These are phyloP conservation scores for Prunella himalayana DNA, from an alignment of 2,113 vertebrate species.

Conservation along the genomic window DNA sequence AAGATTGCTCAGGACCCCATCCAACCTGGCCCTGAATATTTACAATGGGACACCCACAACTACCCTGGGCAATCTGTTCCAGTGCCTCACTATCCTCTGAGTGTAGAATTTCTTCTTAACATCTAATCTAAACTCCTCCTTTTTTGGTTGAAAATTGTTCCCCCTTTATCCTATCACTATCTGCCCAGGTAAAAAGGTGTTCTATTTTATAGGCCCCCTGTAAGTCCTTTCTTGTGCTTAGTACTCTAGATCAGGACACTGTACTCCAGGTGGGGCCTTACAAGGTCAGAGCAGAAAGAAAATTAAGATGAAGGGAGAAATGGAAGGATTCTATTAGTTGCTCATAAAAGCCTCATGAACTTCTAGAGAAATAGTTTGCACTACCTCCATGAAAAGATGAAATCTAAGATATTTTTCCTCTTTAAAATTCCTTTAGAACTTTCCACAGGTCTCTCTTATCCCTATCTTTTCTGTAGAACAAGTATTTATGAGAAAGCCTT, in stretches of 20 bases:
- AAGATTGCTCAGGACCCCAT: not conserved
- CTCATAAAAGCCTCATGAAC: not conserved
- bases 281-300: not conserved
- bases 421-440: not conserved
- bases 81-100: not conserved
- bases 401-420: not conserved
- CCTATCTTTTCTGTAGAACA: not conserved
- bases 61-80: not conserved
- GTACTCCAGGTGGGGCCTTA: not conserved
- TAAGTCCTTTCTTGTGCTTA: not conserved
- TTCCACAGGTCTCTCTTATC: not conserved
- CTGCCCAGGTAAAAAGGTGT: not conserved
- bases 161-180: not conserved
- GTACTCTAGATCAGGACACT: not conserved
- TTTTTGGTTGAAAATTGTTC: not conserved
- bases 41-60: not conserved
- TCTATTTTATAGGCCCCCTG: not conserved
- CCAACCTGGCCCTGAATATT: not conserved
- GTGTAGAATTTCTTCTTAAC: not conserved
- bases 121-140: not conserved
- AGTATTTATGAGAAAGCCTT: not conserved
- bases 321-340: not conserved
- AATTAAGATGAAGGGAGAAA: not conserved
- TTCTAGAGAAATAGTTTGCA: not conserved
- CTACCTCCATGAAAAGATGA: not conserved